Evolutionary conservation across 2,113 vertebrate genomes (phyloP).

Genomic region (Micronisus gabar): DNA sequence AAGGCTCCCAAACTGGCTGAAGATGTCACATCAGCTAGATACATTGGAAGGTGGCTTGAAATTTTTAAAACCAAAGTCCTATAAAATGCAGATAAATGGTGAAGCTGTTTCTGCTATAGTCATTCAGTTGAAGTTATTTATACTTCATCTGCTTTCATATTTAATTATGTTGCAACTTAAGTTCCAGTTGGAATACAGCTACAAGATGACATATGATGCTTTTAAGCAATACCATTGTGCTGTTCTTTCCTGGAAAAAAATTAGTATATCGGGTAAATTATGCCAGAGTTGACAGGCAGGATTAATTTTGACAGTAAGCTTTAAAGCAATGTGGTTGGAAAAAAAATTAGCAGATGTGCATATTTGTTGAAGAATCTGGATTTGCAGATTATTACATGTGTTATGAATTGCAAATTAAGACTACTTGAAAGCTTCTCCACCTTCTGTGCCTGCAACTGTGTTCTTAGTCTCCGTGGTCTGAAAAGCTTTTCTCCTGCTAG

Average conservation of each 20-base stretch:
- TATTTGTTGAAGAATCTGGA: neutral
- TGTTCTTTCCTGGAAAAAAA: constrained; percentile 1
- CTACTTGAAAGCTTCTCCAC: neutral
- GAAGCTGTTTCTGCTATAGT: neutral
- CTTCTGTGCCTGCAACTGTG: neutral
- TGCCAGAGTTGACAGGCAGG: neutral
- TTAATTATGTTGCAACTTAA: constrained; percentile 12
- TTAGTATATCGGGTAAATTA: neutral
- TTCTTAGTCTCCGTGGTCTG: neutral
- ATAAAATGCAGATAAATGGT: neutral
- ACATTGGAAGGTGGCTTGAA: neutral
- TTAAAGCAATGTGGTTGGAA: neutral
- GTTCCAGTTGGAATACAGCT: neutral
- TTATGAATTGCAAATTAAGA: neutral
- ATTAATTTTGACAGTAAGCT: constrained; percentile 33
- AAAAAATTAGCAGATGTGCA: neutral
- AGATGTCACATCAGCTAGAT: neutral
- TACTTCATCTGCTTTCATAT: constrained; percentile 3
- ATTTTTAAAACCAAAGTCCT: neutral
- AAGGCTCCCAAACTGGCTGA: neutral
- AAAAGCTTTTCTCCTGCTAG: neutral
- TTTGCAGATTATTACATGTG: neutral
- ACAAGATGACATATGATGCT: neutral
- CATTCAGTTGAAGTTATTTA: constrained; percentile 13
- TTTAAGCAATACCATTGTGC: neutral